Percentiles rank a stretch among this genome's conserved stretches.
Evolutionary conservation across 2,113 vertebrate species (phyloP).

Genomic region (Megaceryle maxima): DNA sequence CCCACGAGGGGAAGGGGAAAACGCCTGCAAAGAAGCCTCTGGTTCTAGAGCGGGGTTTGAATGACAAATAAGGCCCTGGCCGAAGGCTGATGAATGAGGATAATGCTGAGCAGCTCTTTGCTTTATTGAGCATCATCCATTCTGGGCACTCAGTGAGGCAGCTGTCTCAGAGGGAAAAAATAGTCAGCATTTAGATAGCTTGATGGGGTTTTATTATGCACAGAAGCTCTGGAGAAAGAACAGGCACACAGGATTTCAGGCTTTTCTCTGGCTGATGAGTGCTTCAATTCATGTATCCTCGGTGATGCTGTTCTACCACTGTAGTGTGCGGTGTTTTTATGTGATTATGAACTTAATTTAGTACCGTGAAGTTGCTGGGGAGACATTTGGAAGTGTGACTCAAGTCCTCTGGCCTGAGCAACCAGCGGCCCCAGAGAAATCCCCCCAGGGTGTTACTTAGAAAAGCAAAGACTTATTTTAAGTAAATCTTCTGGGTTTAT

Average conservation of each 20-base stretch:
- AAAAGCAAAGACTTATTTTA: background rate
- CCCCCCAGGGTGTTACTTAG: background rate
- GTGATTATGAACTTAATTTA: fast-evolving
- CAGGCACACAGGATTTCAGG: background rate
- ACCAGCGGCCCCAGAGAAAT: background rate
- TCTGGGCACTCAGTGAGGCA: background rate
- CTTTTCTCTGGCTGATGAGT: background rate
- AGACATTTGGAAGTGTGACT: background rate
- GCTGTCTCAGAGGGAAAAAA: background rate
- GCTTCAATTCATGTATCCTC: background rate
- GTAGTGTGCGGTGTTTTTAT: background rate
- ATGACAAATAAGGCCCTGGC: background rate
- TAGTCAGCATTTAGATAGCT: background rate
- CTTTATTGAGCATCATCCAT: background rate
- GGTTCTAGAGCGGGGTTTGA: background rate
- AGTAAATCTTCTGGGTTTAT: background rate
- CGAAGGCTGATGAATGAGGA: background rate
- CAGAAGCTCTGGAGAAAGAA: background rate
- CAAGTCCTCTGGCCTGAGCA: background rate
- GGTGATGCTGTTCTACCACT: background rate
- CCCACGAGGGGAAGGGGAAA: fast-evolving
- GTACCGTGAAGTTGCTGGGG: background rate
- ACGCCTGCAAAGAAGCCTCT: background rate
- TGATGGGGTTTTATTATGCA: background rate
- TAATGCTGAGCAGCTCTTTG: background rate